These are phyloP conservation scores for Metaphire vulgaris DNA, from an alignment of 1,140 invertebrate species.

Conservation along the genomic window DNA sequence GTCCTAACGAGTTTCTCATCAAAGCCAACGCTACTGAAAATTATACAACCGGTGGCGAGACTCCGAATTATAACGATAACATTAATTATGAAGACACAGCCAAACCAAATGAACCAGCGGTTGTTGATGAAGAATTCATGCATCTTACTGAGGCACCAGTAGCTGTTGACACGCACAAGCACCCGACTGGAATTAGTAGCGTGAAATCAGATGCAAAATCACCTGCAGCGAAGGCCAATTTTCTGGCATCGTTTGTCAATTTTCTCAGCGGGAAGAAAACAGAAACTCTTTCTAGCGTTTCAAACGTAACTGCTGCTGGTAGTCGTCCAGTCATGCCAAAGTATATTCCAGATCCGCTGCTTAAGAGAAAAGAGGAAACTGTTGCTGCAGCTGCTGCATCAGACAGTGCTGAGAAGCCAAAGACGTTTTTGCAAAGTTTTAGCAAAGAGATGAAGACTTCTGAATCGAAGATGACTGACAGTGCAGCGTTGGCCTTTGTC, in stretches of 20 bases:
- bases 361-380: background rate
- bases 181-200: background rate
- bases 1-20: slow-evolving; percentile 28
- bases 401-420: too few species aligned
- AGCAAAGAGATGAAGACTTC: too few species aligned
- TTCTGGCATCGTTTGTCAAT: slow-evolving; percentile 37
- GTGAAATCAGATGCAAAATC: background rate
- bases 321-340: slow-evolving; percentile 44
- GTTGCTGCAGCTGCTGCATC: too few species aligned
- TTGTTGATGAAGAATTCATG: slow-evolving; percentile 8
- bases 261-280: slow-evolving; percentile 48
- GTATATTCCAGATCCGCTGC: slow-evolving; percentile 44
- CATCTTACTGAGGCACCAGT: slow-evolving; percentile 5
- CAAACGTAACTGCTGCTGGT: slow-evolving; percentile 39
- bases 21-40: background rate
- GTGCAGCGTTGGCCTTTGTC: too few species aligned
- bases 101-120: background rate
- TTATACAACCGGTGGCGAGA: background rate
- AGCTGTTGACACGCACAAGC: too few species aligned
- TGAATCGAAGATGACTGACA: too few species aligned
- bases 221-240: background rate
- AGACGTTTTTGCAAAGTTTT: too few species aligned
- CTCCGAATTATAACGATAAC: background rate
- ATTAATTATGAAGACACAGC: background rate
- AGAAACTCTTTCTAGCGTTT: slow-evolving; percentile 49